Percentiles rank a stretch among this genome's conserved stretches.
phyloP scores from a whole-genome alignment of 2,888 invertebrate genomes.

The Dorcus parallelipipedus region DNA sequence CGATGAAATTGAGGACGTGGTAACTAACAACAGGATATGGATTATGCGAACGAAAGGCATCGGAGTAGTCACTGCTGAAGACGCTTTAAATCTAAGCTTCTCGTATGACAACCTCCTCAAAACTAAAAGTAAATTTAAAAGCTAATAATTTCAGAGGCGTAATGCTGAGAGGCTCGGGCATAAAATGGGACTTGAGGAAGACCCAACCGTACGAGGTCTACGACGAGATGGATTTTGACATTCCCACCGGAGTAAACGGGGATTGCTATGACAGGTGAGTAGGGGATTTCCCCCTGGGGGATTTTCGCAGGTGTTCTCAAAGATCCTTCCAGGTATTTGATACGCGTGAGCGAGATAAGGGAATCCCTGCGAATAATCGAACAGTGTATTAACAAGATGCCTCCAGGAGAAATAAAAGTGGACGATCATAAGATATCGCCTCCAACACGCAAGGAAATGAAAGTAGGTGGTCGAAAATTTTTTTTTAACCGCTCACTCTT shows the following conservation, averaged over 20 bases:
- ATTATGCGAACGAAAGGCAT: constrained; percentile 68
- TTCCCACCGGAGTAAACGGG: constrained; percentile 76
- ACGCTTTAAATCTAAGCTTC: constrained; percentile 73
- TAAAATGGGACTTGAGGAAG: constrained; percentile 86
- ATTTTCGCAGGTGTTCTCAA: neutral
- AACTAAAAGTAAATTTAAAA: neutral
- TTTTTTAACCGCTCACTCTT: too few relatives aligned
- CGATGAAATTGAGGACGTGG: constrained; percentile 80
- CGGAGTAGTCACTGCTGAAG: constrained; percentile 68
- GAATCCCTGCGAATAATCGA: constrained; percentile 74
- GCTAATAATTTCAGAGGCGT: constrained; percentile 56
- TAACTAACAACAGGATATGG: constrained; percentile 74
- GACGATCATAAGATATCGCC: constrained; percentile 79
- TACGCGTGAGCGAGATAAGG: constrained; percentile 68
- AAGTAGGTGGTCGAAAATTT: constrained; percentile 40
- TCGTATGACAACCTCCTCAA: constrained; percentile 40
- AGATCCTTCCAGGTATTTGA: constrained; percentile 52
- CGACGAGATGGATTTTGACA: constrained; percentile 77
- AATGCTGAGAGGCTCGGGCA: constrained; percentile 76
- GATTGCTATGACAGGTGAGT: constrained; percentile 76
- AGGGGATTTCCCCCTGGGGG: neutral
- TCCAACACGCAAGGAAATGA: constrained; percentile 78
- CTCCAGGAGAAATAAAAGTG: constrained; percentile 69
- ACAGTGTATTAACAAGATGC: constrained; percentile 83
- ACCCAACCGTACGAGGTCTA: constrained; percentile 82